These are phyloP conservation scores for Gryon sp. DNA, from an alignment of 1,140 invertebrate genomes.

Conservation along the genomic window DNA sequence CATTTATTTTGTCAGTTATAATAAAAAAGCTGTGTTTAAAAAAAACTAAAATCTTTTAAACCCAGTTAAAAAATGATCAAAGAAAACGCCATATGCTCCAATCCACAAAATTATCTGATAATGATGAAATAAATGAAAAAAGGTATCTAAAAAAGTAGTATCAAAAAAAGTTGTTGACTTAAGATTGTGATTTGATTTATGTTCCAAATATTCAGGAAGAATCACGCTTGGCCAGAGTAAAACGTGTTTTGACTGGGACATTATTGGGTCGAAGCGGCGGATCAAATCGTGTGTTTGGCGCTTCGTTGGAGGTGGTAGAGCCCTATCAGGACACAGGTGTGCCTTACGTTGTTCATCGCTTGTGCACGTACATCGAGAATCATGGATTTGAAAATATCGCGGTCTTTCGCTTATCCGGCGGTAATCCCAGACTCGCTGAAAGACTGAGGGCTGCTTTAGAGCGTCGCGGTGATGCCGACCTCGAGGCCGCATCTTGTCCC, in stretches of 20 bases:
- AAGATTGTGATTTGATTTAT: neutral
- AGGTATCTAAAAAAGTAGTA: too few relatives aligned
- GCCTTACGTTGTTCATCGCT: constrained; percentile 76
- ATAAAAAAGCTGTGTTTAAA: too few relatives aligned
- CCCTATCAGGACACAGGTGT: constrained; percentile 74
- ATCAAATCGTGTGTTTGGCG: constrained; percentile 72
- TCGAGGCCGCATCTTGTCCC: constrained; percentile 77
- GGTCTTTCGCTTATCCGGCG: constrained; percentile 76
- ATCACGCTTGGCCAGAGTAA: constrained; percentile 76
- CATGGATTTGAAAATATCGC: constrained; percentile 76
- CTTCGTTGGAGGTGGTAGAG: constrained; percentile 72
- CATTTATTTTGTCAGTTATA: too few relatives aligned
- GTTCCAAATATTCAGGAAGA: constrained; percentile 76
- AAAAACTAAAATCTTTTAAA: too few relatives aligned
- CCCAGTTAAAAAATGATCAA: too few relatives aligned
- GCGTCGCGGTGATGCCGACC: constrained; percentile 78
- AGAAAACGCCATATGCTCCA: too few relatives aligned
- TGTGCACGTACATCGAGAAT: constrained; percentile 77
- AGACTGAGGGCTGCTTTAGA: constrained; percentile 76
- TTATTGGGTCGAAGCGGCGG: constrained; percentile 70
- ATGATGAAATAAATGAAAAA: too few relatives aligned
- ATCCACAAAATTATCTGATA: too few relatives aligned
- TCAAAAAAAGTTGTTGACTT: neutral
- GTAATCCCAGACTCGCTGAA: constrained; percentile 76
- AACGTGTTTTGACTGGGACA: constrained; percentile 75